phyloP scores from a whole-genome alignment of 2,888 invertebrate genomes.

The Melikaiella ostensackeni region DNA sequence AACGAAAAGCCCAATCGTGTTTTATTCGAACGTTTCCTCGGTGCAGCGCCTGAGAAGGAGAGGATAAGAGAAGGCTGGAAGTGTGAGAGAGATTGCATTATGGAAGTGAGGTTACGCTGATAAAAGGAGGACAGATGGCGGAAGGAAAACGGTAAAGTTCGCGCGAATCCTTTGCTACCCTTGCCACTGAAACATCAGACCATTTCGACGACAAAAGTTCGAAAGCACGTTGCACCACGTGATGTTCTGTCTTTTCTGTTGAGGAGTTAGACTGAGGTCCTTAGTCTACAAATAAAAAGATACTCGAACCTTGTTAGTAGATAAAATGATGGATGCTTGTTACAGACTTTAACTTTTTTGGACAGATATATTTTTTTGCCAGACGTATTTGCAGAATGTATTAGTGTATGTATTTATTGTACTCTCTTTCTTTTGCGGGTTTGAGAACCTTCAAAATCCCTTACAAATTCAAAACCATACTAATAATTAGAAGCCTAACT shows the following conservation, averaged over 20 bases:
- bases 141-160: constrained; percentile 44
- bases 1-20: constrained; percentile 60
- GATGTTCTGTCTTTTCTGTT: constrained; percentile 18
- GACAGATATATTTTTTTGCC: background rate
- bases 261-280: background rate
- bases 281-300: constrained; percentile 6
- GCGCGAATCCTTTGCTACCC: constrained; percentile 33
- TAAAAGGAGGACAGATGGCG: constrained; percentile 43
- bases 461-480: too few relatives aligned
- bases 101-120: constrained; percentile 38
- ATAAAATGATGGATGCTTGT: background rate
- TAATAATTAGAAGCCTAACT: too few relatives aligned
- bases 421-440: too few relatives aligned
- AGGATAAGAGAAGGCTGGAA: constrained; percentile 38
- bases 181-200: constrained; percentile 28
- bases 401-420: too few relatives aligned
- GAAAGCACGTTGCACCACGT: constrained; percentile 33
- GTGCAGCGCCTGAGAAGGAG: constrained; percentile 21
- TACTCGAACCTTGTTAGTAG: background rate
- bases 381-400: background rate
- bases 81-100: constrained; percentile 17
- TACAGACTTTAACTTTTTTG: background rate
- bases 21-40: constrained; percentile 56
- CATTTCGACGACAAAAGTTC: constrained; percentile 25
- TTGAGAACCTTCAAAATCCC: too few relatives aligned